Percentiles rank a stretch among this genome's conserved stretches.
phyloP scores from a whole-genome alignment of 1,140 invertebrate species.

The Zaprionus gabonicus region DNA sequence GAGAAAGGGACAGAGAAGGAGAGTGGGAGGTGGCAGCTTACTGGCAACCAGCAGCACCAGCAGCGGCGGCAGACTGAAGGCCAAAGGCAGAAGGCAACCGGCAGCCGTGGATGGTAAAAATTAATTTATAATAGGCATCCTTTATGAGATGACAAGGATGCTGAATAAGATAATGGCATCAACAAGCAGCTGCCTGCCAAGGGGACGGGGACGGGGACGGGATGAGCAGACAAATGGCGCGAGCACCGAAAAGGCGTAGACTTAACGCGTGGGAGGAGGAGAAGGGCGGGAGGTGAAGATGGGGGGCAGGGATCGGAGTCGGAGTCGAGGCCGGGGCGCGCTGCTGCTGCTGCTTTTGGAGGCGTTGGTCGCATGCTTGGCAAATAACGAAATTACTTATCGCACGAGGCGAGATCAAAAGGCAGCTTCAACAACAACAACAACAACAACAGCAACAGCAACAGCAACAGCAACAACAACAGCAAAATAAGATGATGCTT shows the following conservation, averaged over 20 bases:
- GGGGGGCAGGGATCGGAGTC: not conserved
- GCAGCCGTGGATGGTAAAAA: slow-evolving; percentile 73
- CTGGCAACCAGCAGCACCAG: not conserved
- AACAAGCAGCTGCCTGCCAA: slow-evolving; percentile 53
- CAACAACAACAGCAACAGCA: slow-evolving; percentile 9
- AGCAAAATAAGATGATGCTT: slow-evolving; percentile 65
- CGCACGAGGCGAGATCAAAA: slow-evolving; percentile 42
- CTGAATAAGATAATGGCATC: slow-evolving; percentile 82
- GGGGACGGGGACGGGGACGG: not conserved
- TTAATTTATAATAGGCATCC: slow-evolving; percentile 84
- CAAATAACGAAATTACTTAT: slow-evolving; percentile 82
- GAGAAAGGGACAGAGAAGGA: not conserved
- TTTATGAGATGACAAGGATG: slow-evolving; percentile 82
- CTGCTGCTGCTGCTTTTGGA: slow-evolving; percentile 40
- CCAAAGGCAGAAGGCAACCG: slow-evolving; percentile 11
- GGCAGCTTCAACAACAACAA: slow-evolving; percentile 32
- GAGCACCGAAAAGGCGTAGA: slow-evolving; percentile 53
- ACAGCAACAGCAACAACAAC: not conserved
- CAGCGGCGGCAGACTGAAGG: not conserved
- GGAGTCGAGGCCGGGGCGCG: not conserved
- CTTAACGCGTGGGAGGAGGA: not conserved
- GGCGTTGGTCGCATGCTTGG: slow-evolving; percentile 66
- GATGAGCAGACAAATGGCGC: slow-evolving; percentile 61
- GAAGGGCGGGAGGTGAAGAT: not conserved
- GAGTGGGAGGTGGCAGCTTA: not conserved